phyloP scores from a whole-genome alignment of 2,888 invertebrate genomes.

The Saturnia pavonia region DNA sequence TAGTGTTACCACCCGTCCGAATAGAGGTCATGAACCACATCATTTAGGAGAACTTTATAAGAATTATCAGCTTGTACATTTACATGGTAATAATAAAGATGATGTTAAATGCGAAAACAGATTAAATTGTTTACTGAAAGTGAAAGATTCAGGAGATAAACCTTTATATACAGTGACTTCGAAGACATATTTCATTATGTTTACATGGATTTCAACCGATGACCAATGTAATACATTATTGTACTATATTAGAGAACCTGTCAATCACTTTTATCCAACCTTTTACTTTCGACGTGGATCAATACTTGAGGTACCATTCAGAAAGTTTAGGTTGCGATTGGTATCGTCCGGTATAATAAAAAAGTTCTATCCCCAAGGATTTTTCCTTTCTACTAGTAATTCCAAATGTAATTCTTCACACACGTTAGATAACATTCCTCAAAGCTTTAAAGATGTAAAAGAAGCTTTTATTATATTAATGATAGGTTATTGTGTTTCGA shows the following conservation, averaged over 20 bases:
- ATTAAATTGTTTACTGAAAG: constrained; percentile 36
- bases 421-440: constrained; percentile 15
- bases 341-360: constrained; percentile 33
- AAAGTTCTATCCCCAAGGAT: constrained; percentile 27
- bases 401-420: constrained; percentile 34
- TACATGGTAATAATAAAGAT: constrained; percentile 17
- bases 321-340: constrained; percentile 27
- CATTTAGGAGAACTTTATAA: constrained; percentile 28
- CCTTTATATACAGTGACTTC: constrained; percentile 36
- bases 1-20: constrained; percentile 40
- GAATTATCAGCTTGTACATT: constrained; percentile 24
- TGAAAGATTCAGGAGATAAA: constrained; percentile 28
- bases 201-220: constrained; percentile 35
- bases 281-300: constrained; percentile 48
- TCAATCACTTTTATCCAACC: constrained; percentile 31
- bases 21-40: constrained; percentile 36
- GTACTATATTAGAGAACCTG: constrained; percentile 35
- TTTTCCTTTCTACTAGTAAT: constrained; percentile 1
- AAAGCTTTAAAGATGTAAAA: constrained; percentile 32
- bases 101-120: constrained; percentile 30
- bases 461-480: constrained; percentile 36
- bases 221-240: constrained; percentile 31
- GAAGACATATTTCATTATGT: constrained; percentile 27
- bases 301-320: constrained; percentile 26
- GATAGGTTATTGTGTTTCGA: constrained; percentile 28